Conservation (phyloP, 2,113 vertebrate genomes). For the Nycticebus coucang region DNA sequence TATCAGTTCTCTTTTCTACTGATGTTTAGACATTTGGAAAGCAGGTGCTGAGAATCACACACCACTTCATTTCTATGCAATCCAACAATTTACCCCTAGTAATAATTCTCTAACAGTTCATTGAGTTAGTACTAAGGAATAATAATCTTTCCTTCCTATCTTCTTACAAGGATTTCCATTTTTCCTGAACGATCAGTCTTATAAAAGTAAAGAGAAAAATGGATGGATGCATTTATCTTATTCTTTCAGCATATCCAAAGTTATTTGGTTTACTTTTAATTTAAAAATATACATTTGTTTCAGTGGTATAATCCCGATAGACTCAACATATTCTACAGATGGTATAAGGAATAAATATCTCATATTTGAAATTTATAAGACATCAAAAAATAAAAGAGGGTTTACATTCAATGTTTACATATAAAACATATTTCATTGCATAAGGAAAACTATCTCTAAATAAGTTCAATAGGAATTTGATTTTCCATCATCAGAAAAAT, state of each 20-base stretch:
- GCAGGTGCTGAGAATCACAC: neutral
- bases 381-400: neutral
- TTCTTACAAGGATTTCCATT: neutral
- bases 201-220: neutral
- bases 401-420: slow-evolving; percentile 6
- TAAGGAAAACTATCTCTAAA: neutral
- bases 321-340: neutral
- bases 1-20: neutral
- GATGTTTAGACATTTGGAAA: neutral
- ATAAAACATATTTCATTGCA: neutral
- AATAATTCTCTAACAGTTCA: neutral
- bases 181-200: neutral
- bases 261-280: neutral
- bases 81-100: neutral
- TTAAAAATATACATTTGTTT: neutral
- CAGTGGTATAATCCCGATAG: neutral
- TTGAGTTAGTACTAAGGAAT: neutral
- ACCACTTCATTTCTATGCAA: neutral
- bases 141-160: neutral
- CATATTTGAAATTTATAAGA: slow-evolving; percentile 12
- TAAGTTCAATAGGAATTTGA: neutral
- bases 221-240: neutral
- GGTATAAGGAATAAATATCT: neutral
- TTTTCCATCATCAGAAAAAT: slow-evolving; percentile 28
- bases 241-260: neutral